Base-by-base conservation (phyloP, 2,797 vertebrate species). In the Mus minutoides region DNA sequence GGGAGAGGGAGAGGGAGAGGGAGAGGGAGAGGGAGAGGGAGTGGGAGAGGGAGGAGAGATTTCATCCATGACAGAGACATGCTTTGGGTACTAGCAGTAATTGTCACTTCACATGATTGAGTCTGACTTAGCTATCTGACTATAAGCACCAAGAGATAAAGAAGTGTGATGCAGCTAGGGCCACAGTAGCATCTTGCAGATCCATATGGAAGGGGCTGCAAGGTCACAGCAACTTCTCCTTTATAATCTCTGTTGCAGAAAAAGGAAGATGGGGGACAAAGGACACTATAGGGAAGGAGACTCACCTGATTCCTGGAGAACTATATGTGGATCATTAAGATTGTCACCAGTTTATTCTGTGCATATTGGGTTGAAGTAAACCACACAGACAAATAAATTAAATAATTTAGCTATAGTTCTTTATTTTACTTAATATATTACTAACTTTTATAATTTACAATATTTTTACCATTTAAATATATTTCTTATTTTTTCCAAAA, bases 1-100 rank as follows among this genome's bases (percentile, higher is more conserved):
- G n/a, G 0, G 10, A 62, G 26, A 29, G 26, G 26, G 58, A 1
- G 26, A 62, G 11, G 2, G 12, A 14, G 7, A 5, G 26, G 10
- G 21, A 8, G 26, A 29, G 11, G 3, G 22, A 62, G 26, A 12
- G 6, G 9, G 22, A 24, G 22, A 24, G 58, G 3, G 58, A 60
- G 58, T 24, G 22, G 24, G 2, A 3, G 22, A 24, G 26, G 11
- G 24, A 29, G 26, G 60, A 62, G 21, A 40, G 19, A 73, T 19
- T 37, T 3, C 37, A 22, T 40, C 17, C 21, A 22, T 40, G 21
- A 73, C 21, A 8, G 17, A 37, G 19, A 21, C n/a, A 37, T 22
- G 8, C 21, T 21, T 40, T 40, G 8, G n/a, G 71, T 3, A 21
- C 19, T 22, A 73, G 19, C 8, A 40, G 19, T 37, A 73, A 40